Percentiles rank a stretch among this genome's conserved stretches.
phyloP scores from a whole-genome alignment of 1,140 invertebrate genomes.

The Penaeus vannamei region DNA sequence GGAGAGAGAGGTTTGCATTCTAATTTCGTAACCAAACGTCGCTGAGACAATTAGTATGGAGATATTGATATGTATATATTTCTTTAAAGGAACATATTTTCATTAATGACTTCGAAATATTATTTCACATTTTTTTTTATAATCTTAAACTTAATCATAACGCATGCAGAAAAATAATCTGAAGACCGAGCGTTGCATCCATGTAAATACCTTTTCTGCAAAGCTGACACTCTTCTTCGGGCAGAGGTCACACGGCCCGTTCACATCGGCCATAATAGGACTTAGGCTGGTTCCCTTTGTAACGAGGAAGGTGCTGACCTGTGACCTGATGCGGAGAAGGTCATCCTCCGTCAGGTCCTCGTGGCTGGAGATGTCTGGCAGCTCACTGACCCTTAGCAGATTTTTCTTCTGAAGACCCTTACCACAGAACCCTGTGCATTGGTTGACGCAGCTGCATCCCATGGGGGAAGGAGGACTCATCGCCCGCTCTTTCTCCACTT shows the following conservation, averaged over 20 bases:
- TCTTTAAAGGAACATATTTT: too few relatives aligned
- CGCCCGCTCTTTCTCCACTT: constrained; percentile 51
- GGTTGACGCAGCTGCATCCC: constrained; percentile 66
- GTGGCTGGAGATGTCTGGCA: constrained; percentile 70
- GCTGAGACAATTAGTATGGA: too few relatives aligned
- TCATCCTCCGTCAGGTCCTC: constrained; percentile 69
- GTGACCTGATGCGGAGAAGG: constrained; percentile 69
- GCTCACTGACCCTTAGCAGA: constrained; percentile 81
- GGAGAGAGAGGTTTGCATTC: too few relatives aligned
- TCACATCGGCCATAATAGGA: constrained; percentile 34
- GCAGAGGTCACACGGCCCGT: constrained; percentile 58
- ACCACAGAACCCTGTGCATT: constrained; percentile 67
- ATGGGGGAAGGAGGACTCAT: constrained; percentile 48
- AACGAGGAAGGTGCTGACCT: constrained; percentile 68
- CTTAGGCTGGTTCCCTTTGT: constrained; percentile 50
- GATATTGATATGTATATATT: too few relatives aligned
- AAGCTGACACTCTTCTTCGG: constrained; percentile 67
- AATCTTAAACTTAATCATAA: neutral
- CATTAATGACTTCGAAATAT: too few relatives aligned
- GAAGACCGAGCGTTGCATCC: neutral
- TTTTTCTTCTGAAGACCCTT: constrained; percentile 78
- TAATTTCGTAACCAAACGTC: too few relatives aligned
- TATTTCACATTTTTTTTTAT: too few relatives aligned
- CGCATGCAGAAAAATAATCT: constrained; percentile 14
- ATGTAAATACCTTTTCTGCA: constrained; percentile 58